A percentile compares a stretch with the other conserved stretches of the same genome.
These are phyloP conservation scores for Ptychobarbus kaznakovi DNA, from an alignment of 2,797 vertebrate species.

Conservation along the genomic window DNA sequence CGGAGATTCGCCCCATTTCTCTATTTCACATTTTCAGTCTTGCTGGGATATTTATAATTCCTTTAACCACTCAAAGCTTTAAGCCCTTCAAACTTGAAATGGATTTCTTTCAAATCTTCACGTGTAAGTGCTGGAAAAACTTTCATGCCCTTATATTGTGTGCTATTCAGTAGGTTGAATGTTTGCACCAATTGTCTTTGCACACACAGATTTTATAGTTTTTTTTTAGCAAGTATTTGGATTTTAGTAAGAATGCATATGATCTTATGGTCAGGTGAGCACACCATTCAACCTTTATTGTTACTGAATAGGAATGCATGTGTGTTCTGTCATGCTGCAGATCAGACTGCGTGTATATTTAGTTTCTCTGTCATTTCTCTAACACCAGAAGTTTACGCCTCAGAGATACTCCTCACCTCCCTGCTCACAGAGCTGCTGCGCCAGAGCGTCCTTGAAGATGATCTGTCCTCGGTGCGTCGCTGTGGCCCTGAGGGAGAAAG, in stretches of 20 bases:
- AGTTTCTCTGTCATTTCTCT: not conserved
- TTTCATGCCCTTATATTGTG: slow-evolving; percentile 5
- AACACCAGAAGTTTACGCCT: not conserved
- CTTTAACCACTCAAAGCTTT: slow-evolving; percentile 67
- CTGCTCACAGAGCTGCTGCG: slow-evolving; percentile 96
- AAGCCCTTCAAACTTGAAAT: slow-evolving; percentile 68
- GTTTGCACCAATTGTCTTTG: not conserved
- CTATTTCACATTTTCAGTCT: slow-evolving; percentile 49
- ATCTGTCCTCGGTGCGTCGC: slow-evolving; percentile 96
- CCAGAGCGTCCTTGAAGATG: slow-evolving; percentile 98
- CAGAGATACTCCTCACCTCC: slow-evolving; percentile 85
- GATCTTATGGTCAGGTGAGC: not conserved
- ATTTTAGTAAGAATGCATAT: not conserved
- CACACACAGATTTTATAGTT: not conserved
- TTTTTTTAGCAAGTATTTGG: not conserved
- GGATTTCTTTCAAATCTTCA: slow-evolving; percentile 65
- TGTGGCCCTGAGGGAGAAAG: slow-evolving; percentile 84
- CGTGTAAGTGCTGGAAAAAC: not conserved
- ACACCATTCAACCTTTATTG: not conserved
- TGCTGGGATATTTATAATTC: slow-evolving; percentile 59
- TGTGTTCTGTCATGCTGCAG: not conserved
- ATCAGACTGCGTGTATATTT: not conserved
- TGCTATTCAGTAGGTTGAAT: not conserved
- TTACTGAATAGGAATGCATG: not conserved
- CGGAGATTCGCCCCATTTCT: slow-evolving; percentile 16